Evolutionary conservation across 2,113 vertebrate genomes (phyloP), one percentile per base, ranked within the genome.

Genomic region (Syngnathoides biaculeatus): DNA sequence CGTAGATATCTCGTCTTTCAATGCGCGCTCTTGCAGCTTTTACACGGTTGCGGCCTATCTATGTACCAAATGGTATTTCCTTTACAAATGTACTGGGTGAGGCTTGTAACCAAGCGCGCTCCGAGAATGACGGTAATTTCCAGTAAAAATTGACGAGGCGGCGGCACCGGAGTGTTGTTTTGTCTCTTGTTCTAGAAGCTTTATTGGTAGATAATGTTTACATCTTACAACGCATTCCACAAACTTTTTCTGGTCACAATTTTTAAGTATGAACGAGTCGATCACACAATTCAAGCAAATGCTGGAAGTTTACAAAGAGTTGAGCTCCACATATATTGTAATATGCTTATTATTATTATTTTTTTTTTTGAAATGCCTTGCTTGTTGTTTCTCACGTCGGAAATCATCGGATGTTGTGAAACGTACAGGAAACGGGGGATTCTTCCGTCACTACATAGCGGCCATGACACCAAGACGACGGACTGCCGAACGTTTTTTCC

Each of bases 221-320:
- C 94, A 96, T 93, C 90, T 95, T 94, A 97, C 95, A 95, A 96
- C 92, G 95, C 96, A 97, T 97, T 97, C 95, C 96, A 96, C 93
- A 95, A 93, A 96, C 93, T 73, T 84, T 81, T 77, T 77, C 85
- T 93, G 92, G 93, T 94, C 93, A 94, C 93, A 92, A 94, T 86
- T 90, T 42, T 57, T 82, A 89, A 87, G 88, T 91, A 91, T 91
- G 92, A 93, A 90, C 52, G 26, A 55, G 92, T 91, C 83, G 76
- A 82, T 93, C 91, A 94, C 91, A 91, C 91, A 88, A 89, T 90
- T 93, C 87, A 91, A 91, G 92, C 89, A 94, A 77, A 93, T 86
- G 90, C 89, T 92, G 85, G 78, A 92, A 89, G 82, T 89, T 92
- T 87, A 82, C 92, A 91, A 83, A 89, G 89, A 91, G 89, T 90